A percentile compares a stretch with the other conserved stretches of the same genome.
These are phyloP conservation scores for Macquaria australasica DNA, from an alignment of 2,113 vertebrate genomes.

Conservation along the genomic window DNA sequence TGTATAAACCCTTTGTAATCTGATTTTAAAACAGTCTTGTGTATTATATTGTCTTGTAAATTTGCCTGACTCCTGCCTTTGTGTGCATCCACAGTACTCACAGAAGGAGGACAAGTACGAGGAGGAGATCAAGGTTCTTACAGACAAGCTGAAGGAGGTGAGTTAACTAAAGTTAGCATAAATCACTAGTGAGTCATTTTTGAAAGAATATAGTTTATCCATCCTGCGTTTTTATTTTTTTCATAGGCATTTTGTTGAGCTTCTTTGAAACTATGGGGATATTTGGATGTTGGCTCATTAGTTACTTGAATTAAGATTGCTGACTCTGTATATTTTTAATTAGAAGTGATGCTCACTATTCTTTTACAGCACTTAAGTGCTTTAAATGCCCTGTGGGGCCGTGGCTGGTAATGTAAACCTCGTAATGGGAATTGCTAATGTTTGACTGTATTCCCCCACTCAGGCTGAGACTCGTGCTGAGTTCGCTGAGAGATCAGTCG, in stretches of 20 bases:
- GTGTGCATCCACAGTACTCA: slow-evolving; percentile 91
- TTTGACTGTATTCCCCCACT: slow-evolving; percentile 34
- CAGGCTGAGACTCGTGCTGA: slow-evolving; percentile 99
- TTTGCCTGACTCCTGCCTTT: slow-evolving; percentile 35
- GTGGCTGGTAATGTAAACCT: slow-evolving; percentile 21
- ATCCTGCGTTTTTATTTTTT: neutral
- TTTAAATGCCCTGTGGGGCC: neutral
- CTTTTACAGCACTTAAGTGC: neutral
- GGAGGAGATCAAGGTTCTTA: slow-evolving; percentile 98
- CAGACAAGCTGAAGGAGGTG: slow-evolving; percentile 99
- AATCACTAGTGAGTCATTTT: neutral
- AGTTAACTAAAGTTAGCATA: slow-evolving; percentile 46
- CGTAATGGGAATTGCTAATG: slow-evolving; percentile 20
- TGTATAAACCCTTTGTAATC: neutral
- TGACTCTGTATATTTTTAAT: neutral
- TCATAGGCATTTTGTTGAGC: neutral
- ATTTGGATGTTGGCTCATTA: neutral
- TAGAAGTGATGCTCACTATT: neutral
- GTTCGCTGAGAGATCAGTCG: slow-evolving; percentile 98
- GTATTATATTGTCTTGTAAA: neutral
- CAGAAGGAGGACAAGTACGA: slow-evolving; percentile 99
- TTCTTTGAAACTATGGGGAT: neutral
- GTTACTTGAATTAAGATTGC: slow-evolving; percentile 11
- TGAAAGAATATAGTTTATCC: neutral
- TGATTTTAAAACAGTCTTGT: neutral